Percentiles rank a stretch among this genome's conserved stretches.
These are phyloP conservation scores for Trichoplusia ni DNA, from an alignment of 1,140 invertebrate genomes.

Conservation along the genomic window DNA sequence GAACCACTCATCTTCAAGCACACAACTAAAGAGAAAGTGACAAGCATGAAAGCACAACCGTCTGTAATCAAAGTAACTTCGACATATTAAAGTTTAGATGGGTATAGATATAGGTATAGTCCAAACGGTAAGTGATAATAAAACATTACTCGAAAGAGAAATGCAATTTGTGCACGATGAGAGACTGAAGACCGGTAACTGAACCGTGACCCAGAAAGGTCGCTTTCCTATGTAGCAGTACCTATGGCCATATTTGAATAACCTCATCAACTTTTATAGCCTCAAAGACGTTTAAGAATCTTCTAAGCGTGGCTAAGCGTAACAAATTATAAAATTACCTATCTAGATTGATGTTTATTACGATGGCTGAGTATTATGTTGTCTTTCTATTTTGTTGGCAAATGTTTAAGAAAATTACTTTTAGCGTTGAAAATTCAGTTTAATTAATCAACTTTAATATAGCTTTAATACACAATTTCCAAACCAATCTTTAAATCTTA, in stretches of 20 bases:
- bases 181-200: slow-evolving; percentile 28
- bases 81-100: background rate
- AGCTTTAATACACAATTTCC: too few species aligned
- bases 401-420: background rate
- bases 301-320: slow-evolving; percentile 2
- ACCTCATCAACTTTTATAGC: slow-evolving; percentile 20
- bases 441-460: too few species aligned
- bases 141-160: slow-evolving; percentile 11
- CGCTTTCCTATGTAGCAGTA: slow-evolving; percentile 24
- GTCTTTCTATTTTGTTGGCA: background rate
- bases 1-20: too few species aligned
- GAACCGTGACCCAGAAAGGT: slow-evolving; percentile 41
- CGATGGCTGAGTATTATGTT: slow-evolving; percentile 4
- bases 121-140: slow-evolving; percentile 12
- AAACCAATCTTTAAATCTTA: too few species aligned
- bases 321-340: slow-evolving; percentile 21
- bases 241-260: slow-evolving; percentile 1
- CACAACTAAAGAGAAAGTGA: too few species aligned
- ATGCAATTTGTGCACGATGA: slow-evolving; percentile 25
- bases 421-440: background rate
- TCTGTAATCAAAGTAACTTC: too few species aligned
- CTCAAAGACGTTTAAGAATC: background rate
- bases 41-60: too few species aligned
- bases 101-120: background rate
- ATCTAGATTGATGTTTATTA: slow-evolving; percentile 7